Base-by-base conservation (phyloP, 1,140 invertebrate species). In the Euura lappo region DNA sequence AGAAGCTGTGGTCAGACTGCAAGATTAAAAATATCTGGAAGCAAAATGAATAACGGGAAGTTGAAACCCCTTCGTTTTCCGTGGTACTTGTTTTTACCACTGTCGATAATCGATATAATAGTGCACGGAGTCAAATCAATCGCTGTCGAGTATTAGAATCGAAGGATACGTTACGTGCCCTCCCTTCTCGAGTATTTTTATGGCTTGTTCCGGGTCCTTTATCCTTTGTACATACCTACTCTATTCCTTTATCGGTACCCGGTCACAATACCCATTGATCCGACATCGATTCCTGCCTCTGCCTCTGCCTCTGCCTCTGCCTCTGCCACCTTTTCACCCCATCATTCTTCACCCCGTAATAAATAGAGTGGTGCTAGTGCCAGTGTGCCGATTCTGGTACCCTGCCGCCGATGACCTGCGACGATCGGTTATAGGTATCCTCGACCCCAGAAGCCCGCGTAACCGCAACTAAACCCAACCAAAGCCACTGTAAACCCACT, bases 101-200 rank as follows among this genome's bases (percentile, higher is more conserved):
- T 28, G 28, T 77, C 78, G 77, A 79, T 79, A 72, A 75, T 79
- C 74, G 72, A 71, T 68, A 72, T 28, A 28, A 28, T 28, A 28
- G 8, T 60, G 51, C 13, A n/a, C 51, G 71, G 72, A 77, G 73
- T 79, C 74, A 74, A 77, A 79, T 79, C 78, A 79, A 79, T 79
- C 78, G 76, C 67, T 78, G 79, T 79, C 79, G 73, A 44, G 71
- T 28, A 28, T 28, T 28, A 77, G 76, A 77, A 79, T 79, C 72
- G 71, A 71, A 74, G 69, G 72, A 77, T 68, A 71, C 65, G 72
- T 79, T 78, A 79, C 78, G 74, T 79, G 76, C 71, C 71, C 72
- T 71, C 45, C 13, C 46, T n/a, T 47, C 51, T 75, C 65, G 45
- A 67, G 45, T 60, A 60, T 70, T 65, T 68, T 78, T 68, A 68